Evolutionary conservation across 2,888 invertebrate species (phyloP).

Genomic region (Halictus quadricinctus): DNA sequence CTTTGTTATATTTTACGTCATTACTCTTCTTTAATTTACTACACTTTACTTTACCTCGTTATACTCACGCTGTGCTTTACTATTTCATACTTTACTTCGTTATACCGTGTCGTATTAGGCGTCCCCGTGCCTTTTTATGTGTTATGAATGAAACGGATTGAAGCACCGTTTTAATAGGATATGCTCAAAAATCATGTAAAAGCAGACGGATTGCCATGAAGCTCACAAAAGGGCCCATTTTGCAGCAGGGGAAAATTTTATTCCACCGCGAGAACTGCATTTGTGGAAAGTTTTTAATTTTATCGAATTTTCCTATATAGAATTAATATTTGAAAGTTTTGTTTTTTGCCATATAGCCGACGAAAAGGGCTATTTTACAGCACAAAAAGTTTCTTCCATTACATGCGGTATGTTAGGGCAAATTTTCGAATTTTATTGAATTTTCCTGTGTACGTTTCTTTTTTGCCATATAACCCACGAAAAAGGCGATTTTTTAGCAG

Average conservation of each 20-base stretch:
- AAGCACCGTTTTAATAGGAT: no score
- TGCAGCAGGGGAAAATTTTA: no score
- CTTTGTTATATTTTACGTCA: not conserved
- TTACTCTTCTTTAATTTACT: not conserved
- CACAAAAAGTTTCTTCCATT: not conserved
- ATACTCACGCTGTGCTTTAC: not conserved
- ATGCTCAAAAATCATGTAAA: no score
- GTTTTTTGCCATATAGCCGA: not conserved
- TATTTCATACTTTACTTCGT: not conserved
- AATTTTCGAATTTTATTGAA: no score
- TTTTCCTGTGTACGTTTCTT: no score
- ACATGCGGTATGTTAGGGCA: no score
- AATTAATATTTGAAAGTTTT: no score
- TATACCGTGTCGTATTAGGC: not conserved
- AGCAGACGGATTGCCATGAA: no score
- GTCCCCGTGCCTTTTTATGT: not conserved
- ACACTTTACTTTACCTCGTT: not conserved
- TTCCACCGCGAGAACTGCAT: no score
- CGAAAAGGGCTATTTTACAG: not conserved
- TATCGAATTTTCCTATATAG: no score
- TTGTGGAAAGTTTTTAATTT: no score
- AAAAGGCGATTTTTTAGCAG: not conserved
- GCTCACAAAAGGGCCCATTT: no score
- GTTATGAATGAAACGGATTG: not conserved
- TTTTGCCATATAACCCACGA: not conserved